Evolutionary conservation across 2,888 invertebrate genomes (phyloP).

Genomic region (Eupithecia abbreviata): DNA sequence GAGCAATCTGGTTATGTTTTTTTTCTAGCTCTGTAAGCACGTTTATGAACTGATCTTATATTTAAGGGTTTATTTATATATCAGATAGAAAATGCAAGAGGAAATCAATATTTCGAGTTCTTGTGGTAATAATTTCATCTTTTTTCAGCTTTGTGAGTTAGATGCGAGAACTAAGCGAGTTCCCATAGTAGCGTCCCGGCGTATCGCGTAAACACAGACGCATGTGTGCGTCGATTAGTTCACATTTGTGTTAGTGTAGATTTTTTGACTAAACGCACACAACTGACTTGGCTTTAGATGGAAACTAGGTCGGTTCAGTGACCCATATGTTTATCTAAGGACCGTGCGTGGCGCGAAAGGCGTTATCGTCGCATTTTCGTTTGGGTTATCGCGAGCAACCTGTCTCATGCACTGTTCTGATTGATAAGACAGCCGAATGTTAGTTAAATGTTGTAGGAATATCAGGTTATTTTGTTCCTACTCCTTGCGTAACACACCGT

Average conservation of each 20-base stretch:
- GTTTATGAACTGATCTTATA: neutral
- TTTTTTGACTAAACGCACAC: slow-evolving; percentile 75
- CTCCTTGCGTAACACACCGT: too few relatives aligned
- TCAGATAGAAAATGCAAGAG: neutral
- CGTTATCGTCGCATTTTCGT: slow-evolving; percentile 77
- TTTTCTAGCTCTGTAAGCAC: too few relatives aligned
- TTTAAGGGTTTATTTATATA: neutral
- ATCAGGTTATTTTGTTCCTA: neutral
- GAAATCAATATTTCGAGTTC: neutral
- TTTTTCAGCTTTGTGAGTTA: neutral
- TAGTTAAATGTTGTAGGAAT: neutral
- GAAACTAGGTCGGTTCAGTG: slow-evolving; percentile 83
- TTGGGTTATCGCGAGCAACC: slow-evolving; percentile 77
- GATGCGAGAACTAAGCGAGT: slow-evolving; percentile 50
- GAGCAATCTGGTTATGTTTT: too few relatives aligned
- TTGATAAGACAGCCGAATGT: slow-evolving; percentile 39
- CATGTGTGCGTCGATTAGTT: slow-evolving; percentile 57
- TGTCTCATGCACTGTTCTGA: slow-evolving; percentile 67
- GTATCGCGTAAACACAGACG: slow-evolving; percentile 24
- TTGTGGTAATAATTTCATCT: neutral
- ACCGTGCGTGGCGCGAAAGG: slow-evolving; percentile 72
- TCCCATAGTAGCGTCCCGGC: slow-evolving; percentile 31
- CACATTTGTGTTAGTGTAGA: slow-evolving; percentile 55
- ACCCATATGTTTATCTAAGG: slow-evolving; percentile 83
- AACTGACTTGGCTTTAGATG: slow-evolving; percentile 54